A percentile compares a stretch with the other conserved stretches of the same genome.
Conservation (phyloP, 2,888 invertebrate species). For the Pogonocherus hispidulus region DNA sequence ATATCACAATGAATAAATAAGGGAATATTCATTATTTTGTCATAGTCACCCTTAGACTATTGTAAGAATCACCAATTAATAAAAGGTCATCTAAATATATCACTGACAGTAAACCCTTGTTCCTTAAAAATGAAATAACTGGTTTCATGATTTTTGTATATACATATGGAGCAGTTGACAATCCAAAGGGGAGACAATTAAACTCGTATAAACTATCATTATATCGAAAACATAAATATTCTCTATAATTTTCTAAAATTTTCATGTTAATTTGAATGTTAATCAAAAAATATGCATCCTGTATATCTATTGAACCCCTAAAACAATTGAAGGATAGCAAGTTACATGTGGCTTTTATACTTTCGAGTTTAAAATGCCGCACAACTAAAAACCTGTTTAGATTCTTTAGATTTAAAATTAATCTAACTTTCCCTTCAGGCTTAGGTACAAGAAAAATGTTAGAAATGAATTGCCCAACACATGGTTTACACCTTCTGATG, state of each 20-base stretch:
- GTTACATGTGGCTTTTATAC: slow-evolving; percentile 19
- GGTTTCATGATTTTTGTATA: slow-evolving; percentile 47
- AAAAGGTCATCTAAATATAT: slow-evolving; percentile 43
- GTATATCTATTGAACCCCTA: slow-evolving; percentile 22
- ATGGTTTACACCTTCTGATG: neutral
- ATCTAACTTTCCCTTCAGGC: neutral
- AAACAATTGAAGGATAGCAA: slow-evolving; percentile 21
- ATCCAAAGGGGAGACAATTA: slow-evolving; percentile 39
- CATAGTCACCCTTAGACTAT: slow-evolving; percentile 22
- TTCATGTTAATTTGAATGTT: no score
- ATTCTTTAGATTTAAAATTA: neutral
- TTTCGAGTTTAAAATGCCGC: slow-evolving; percentile 40
- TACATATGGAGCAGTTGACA: slow-evolving; percentile 35
- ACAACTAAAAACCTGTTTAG: neutral
- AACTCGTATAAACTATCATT: slow-evolving; percentile 17
- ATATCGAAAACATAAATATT: neutral
- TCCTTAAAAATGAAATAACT: slow-evolving; percentile 26
- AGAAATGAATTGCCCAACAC: neutral
- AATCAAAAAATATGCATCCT: neutral
- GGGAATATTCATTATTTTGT: slow-evolving; percentile 31
- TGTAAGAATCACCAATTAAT: slow-evolving; percentile 30
- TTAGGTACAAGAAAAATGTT: neutral
- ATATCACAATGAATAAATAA: slow-evolving; percentile 32
- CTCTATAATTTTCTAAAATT: neutral
- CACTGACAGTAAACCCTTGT: slow-evolving; percentile 35